Base-by-base conservation (phyloP, 2,888 invertebrate genomes). In the Ormyrus labotus region DNA sequence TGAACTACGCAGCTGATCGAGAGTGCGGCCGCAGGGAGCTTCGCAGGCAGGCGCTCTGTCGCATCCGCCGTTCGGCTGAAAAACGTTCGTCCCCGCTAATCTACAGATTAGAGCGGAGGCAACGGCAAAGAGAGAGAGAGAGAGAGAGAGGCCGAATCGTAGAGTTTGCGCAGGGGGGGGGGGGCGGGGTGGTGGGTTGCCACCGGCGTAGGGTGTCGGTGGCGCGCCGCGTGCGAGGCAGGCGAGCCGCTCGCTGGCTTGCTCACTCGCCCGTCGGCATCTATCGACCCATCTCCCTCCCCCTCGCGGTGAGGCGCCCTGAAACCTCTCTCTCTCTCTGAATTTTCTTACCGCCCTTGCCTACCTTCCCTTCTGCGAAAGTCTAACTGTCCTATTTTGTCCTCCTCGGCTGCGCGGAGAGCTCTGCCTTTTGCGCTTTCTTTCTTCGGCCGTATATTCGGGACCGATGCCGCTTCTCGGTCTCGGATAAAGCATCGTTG, bases 251-350 rank as follows among this genome's bases (percentile, higher is more conserved):
- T 71, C 63, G 11, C 67, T 65, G n/a, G 9, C 50, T 50, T 51
- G 2, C 47, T 48, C 48, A 3, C 47, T 64, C 69, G 53, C 51
- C 47, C 86, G 88, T 87, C 85, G 88, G 86, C 89, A 86, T 87
- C 87, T 89, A 89, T 89, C 89, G 89, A 89, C 89, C 89, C 86
- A 89, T 85, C 86, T 85, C 85, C 53, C 53, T 19, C 86, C 85
- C 85, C 53, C 53, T 19, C 55, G n/a, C 69, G 69, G 68, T 61
- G 34, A 2, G 34, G 34, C 34, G 34, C 34, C 34, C 34, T 34
- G 3, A 34, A 34, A 34, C 3, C 34, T 69, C 81, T 82, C 64
- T 75, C 72, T 78, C 80, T 78, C 73, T 64, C 75, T 63, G 55
- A 13, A 34, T 34, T 34, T 34, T 34, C 34, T 34, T 34, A 3